These are phyloP conservation scores for Tachycineta bicolor DNA, from an alignment of 2,113 vertebrate species.

Conservation along the genomic window DNA sequence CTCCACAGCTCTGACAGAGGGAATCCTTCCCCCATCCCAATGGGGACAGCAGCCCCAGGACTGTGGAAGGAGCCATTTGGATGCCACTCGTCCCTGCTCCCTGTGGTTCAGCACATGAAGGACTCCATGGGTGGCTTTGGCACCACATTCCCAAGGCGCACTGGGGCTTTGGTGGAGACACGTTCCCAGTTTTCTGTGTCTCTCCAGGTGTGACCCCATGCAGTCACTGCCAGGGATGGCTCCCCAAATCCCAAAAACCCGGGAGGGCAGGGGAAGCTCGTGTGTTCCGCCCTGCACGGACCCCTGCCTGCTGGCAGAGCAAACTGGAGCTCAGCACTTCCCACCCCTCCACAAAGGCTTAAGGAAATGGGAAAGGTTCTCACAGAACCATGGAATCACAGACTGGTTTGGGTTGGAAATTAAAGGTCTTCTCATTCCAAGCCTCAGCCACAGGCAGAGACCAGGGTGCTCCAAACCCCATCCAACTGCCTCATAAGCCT, in stretches of 20 bases:
- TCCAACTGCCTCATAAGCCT: background rate
- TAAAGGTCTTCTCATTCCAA: background rate
- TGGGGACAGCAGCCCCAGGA: background rate
- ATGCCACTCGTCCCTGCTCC: background rate
- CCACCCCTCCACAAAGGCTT: background rate
- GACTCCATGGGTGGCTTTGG: background rate
- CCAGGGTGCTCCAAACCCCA: background rate
- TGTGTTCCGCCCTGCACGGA: no score
- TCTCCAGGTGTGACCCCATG: accelerated
- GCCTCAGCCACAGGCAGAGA: accelerated
- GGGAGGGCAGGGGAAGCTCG: accelerated
- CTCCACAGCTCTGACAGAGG: background rate
- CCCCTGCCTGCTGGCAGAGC: background rate
- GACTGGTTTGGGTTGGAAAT: background rate
- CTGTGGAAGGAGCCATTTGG: background rate
- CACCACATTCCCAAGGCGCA: background rate
- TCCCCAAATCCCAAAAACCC: background rate
- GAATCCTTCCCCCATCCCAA: background rate
- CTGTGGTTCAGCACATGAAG: background rate
- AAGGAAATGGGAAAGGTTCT: background rate
- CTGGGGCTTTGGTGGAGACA: background rate
- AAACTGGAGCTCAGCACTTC: background rate
- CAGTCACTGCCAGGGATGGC: background rate
- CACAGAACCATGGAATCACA: background rate
- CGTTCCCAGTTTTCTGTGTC: background rate